Conservation (phyloP, 2,113 vertebrate genomes). For the Chlamydotis undulata region DNA sequence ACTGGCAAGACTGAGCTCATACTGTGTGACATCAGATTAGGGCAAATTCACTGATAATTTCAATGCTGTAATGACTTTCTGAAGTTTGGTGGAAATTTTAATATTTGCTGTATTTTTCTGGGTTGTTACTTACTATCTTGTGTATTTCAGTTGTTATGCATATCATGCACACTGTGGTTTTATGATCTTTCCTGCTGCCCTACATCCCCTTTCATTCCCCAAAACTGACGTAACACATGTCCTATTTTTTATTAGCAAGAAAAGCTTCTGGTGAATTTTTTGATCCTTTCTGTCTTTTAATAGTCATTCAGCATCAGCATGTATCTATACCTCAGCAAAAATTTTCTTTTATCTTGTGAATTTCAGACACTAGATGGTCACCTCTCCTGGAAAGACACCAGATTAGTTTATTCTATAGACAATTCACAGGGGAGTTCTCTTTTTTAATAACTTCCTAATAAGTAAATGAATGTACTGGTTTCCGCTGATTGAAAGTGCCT, state of each 20-base stretch:
- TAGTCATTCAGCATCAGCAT: neutral
- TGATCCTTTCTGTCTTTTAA: neutral
- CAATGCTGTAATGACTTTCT: neutral
- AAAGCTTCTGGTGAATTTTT: neutral
- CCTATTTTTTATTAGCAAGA: neutral
- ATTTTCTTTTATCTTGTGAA: neutral
- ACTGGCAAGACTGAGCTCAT: neutral
- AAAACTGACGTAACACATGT: neutral
- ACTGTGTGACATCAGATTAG: neutral
- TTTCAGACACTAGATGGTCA: neutral
- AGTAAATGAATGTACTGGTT: constrained; percentile 30
- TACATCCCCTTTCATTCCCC: neutral
- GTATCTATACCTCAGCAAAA: neutral
- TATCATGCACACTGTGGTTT: neutral
- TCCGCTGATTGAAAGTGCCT: constrained; percentile 2
- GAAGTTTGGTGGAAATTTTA: neutral
- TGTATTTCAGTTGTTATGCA: neutral
- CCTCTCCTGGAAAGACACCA: neutral
- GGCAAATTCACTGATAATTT: neutral
- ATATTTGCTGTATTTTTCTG: neutral
- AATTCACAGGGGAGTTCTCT: neutral
- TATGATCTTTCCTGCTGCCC: neutral
- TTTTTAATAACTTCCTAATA: constrained; percentile 27
- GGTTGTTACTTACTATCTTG: neutral
- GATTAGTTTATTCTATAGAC: neutral